Base-by-base conservation (phyloP, 2,888 invertebrate species). In the Alviniconcha strummeri region DNA sequence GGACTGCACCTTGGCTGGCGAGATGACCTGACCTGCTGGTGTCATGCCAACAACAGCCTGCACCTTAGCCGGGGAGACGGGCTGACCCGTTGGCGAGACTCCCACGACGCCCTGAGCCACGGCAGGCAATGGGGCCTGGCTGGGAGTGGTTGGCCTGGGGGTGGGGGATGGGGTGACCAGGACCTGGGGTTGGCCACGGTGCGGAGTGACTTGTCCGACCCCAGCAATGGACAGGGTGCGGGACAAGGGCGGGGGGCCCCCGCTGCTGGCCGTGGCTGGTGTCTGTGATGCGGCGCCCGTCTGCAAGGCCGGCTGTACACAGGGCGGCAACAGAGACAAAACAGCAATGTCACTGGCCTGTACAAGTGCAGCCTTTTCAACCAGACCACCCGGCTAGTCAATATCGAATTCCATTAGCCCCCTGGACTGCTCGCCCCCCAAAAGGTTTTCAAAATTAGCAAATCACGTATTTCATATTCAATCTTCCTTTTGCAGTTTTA, bases 41-140 rank as follows among this genome's bases (percentile, higher is more conserved):
- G 76, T 57, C 11, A 78, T 60, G 17, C 60, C 78, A n/a, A 78
- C 15, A 36, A 19, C 36, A 11, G 60, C 78, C 78, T 78, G 78
- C 52, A 56, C 64, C 19, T 78, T 78, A 36, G 78, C 15, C 6
- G 64, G 5, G 8, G 78, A 19, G 7, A 78, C 52, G 13, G 60
- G 57, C 52, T 78, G 60, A 11, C 60, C 60, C 4, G 60, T 60
- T 60, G 60, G 60, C 60, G 60, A 11, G 8, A 60, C 60, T 60
- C 60, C 60, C 60, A 60, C 60, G 13, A 60, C 4, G 8, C 60
- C 60, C 60, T 60, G 60, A 60, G 60, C 60, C 13, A 4, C 60
- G 9, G 60, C 9, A 1, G 9, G 60, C 60, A 4, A 13, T 60
- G 60, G 8, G 13, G 2, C 60, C 60, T 8, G 8, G 60, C 8